Evolutionary conservation across 2,113 vertebrate genomes (phyloP), one percentile per base, ranked within the genome.

Genomic region (Suncus etruscus): DNA sequence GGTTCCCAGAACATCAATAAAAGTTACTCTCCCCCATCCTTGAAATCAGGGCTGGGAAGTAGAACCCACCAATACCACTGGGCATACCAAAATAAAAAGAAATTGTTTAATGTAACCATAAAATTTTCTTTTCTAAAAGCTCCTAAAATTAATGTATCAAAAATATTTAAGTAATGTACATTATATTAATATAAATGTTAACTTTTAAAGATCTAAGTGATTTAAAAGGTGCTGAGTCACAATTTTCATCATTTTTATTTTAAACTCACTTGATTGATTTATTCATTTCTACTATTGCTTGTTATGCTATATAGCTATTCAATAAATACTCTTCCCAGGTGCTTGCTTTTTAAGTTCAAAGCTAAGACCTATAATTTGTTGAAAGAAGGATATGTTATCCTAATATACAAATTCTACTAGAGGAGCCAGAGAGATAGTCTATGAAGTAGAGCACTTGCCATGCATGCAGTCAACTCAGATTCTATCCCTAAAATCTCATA

Each of bases 91-190:
- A 61, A 61, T 22, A 58, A 58, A 58, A 22, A 18, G 6, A 6
- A 61, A 61, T 61, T 15, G 15, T 54, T 54, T 61, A 63, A 88
- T 76, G 12, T 54, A 1, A 78, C 82, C 70, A 85, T 73, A 86
- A 61, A 80, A 68, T 39, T 83, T 94, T 80, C 48, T 76, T 95
- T 51, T 86, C 86, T 31, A 89, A 91, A 95, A 74, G 91, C 95
- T 80, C 20, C 7, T 39, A 82, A 90, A 89, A 83, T 73, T 20
- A 22, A 61, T 20, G 20, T 16, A 61, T 61, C 58, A 61, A 61
- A 61, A 61, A 20, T 61, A 61, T 61, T 20, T 20, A 76, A 87
- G 25, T 70, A 68, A 48, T 65, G 87, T 6, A 1, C 50, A 79
- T 78, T 91, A n/a, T 16, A 84, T 31, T 61, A 27, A 66, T 51